Conservation (phyloP, 2,888 invertebrate species). For the Leucophenga montana region DNA sequence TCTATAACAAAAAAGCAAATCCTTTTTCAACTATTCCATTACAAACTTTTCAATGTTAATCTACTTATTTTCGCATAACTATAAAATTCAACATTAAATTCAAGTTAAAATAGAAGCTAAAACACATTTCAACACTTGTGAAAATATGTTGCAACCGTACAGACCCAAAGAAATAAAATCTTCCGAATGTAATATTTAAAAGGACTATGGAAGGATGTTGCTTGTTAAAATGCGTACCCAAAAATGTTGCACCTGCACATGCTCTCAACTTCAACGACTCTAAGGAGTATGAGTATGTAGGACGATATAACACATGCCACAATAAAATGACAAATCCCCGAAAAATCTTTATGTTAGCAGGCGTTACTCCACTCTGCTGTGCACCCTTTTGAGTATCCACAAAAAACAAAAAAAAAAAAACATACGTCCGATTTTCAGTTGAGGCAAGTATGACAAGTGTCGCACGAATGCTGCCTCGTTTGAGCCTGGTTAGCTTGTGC, state of each 20-base stretch:
- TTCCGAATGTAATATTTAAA: conserved; percentile 44
- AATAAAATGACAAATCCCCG: conserved; percentile 64
- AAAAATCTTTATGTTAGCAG: conserved; percentile 52
- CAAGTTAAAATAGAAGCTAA: conserved; percentile 49
- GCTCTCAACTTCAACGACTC: conserved; percentile 30
- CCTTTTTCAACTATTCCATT: conserved; percentile 45
- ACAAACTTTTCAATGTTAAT: conserved; percentile 51
- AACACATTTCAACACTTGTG: conserved; percentile 52
- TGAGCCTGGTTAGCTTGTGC: conserved; percentile 44
- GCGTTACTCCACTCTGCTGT: conserved; percentile 44
- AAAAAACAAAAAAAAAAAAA: not conserved
- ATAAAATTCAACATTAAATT: conserved; percentile 54
- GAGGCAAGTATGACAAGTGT: conserved; percentile 59
- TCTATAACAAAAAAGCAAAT: conserved; percentile 36
- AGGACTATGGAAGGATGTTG: conserved; percentile 47
- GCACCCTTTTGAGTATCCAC: not conserved
- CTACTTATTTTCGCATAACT: conserved; percentile 34
- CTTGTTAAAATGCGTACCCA: conserved; percentile 21
- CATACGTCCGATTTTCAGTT: conserved; percentile 38
- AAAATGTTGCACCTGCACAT: conserved; percentile 57
- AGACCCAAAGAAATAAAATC: conserved; percentile 25
- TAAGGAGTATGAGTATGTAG: conserved; percentile 33
- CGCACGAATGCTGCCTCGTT: not conserved
- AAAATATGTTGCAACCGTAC: conserved; percentile 42
- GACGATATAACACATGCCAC: conserved; percentile 60